Evolutionary conservation across 2,797 vertebrate species (phyloP).

Genomic region (Heteromormyrus szaboi): DNA sequence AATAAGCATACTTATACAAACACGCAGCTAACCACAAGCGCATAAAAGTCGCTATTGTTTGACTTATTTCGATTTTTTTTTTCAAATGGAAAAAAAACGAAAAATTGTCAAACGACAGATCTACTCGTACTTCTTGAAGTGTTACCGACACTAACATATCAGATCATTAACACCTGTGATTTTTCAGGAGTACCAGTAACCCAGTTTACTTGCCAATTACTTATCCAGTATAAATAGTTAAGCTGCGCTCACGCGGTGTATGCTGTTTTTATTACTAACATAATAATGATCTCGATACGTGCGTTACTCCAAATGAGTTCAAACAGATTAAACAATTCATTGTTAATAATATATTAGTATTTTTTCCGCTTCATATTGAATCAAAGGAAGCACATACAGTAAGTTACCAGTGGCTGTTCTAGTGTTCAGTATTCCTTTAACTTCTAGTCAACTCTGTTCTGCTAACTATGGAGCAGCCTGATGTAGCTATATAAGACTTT

Average conservation of each 20-base stretch:
- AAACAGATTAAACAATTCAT: background rate
- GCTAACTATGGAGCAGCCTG: background rate
- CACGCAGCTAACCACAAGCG: background rate
- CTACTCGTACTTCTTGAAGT: background rate
- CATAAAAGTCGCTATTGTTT: constrained; percentile 1
- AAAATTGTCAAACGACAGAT: background rate
- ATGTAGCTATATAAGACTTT: background rate
- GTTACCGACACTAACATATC: background rate
- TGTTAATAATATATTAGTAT: background rate
- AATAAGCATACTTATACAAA: background rate
- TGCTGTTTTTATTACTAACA: background rate
- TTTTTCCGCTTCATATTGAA: background rate
- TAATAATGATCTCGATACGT: background rate
- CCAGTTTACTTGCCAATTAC: background rate
- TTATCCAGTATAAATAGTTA: background rate
- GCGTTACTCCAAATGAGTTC: background rate
- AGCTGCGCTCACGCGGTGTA: background rate
- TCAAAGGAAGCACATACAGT: background rate
- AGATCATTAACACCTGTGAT: background rate
- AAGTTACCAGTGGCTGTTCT: background rate
- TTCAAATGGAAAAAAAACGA: background rate
- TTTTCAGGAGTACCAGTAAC: background rate
- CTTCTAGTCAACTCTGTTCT: background rate
- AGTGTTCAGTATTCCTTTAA: background rate
- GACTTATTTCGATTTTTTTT: background rate